phyloP scores from a whole-genome alignment of 2,797 vertebrate species.

The Acestrorhynchus altus region DNA sequence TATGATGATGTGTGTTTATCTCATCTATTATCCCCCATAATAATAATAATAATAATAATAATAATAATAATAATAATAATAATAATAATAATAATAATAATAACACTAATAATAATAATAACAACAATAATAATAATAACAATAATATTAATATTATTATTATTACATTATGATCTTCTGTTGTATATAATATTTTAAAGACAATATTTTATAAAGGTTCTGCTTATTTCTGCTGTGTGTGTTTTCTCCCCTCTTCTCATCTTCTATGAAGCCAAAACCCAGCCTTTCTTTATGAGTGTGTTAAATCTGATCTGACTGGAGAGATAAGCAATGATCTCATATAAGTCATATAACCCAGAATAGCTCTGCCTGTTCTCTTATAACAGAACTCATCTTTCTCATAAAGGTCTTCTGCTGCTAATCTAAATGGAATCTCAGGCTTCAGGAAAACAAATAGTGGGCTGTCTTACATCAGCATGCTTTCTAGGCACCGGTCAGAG shows the following conservation, averaged over 20 bases:
- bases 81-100: no score
- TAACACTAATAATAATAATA: no score
- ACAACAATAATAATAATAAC: no score
- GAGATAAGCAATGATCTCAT: constrained; percentile 8
- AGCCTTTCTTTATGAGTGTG: not conserved
- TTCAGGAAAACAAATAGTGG: constrained; percentile 26
- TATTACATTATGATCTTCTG: no score
- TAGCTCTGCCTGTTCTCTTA: constrained; percentile 31
- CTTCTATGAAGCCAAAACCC: not conserved
- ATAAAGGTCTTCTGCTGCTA: constrained; percentile 41
- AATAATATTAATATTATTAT: no score
- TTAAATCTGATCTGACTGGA: constrained; percentile 13
- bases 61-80: no score
- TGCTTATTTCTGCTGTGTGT: not conserved
- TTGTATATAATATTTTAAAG: no score
- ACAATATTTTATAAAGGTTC: no score
- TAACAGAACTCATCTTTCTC: constrained; percentile 35
- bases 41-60: no score
- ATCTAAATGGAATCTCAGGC: constrained; percentile 53
- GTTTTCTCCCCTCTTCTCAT: not conserved
- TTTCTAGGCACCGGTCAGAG: constrained; percentile 28
- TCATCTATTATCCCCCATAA: no score
- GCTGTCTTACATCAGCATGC: constrained; percentile 41
- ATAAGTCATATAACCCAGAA: constrained; percentile 17
- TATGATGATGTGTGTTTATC: no score